Percentiles rank a stretch among this genome's conserved stretches.
Conservation (phyloP, 1,140 invertebrate genomes). For the Acyrthosiphon pisum region DNA sequence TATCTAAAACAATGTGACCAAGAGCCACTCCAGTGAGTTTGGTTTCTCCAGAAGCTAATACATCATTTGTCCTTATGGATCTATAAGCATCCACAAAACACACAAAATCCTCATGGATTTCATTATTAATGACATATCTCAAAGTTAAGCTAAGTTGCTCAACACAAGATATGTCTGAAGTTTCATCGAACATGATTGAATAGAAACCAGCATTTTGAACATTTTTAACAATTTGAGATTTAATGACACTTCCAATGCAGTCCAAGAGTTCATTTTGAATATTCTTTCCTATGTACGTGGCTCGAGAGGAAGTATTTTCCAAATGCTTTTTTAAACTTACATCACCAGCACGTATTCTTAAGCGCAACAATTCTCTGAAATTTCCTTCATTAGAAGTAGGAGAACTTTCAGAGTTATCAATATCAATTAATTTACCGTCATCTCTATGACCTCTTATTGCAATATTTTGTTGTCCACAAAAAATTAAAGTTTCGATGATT, state of each 20-base stretch:
- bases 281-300: neutral
- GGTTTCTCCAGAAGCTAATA: neutral
- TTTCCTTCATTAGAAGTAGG: no score
- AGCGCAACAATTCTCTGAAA: neutral
- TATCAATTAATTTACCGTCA: no score
- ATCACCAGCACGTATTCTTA: neutral
- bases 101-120: neutral
- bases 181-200: neutral
- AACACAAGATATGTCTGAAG: neutral
- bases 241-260: neutral
- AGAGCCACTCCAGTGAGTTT: neutral
- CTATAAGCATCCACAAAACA: neutral
- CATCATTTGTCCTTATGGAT: neutral
- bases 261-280: neutral
- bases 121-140: neutral
- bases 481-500: no score
- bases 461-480: no score
- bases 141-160: neutral
- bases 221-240: conserved; percentile 3
- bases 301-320: neutral
- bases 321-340: neutral
- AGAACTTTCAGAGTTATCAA: no score
- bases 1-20: neutral
- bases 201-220: neutral
- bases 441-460: no score